phyloP scores from a whole-genome alignment of 1,140 invertebrate genomes.

The Cyphomyrmex costatus region DNA sequence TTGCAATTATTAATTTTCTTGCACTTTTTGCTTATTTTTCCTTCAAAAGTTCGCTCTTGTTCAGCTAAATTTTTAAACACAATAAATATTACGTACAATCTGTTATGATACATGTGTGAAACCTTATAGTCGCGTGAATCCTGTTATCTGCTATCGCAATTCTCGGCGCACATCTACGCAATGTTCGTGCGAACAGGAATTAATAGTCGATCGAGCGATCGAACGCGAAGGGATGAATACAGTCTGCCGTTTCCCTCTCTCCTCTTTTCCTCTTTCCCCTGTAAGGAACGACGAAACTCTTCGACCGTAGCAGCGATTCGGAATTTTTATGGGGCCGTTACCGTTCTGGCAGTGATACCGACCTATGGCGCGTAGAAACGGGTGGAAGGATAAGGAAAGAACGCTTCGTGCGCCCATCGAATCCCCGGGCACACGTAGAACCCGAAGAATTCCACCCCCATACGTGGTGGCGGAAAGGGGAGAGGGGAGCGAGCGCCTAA shows the following conservation, averaged over 20 bases:
- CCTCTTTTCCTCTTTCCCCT: background rate
- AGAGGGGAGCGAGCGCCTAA: background rate
- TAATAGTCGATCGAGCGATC: slow-evolving; percentile 54
- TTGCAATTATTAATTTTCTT: no score
- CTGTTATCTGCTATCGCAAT: slow-evolving; percentile 1
- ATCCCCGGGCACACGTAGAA: slow-evolving; percentile 64
- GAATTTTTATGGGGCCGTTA: slow-evolving; percentile 84
- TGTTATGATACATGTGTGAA: background rate
- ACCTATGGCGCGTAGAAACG: slow-evolving; percentile 56
- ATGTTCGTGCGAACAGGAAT: slow-evolving; percentile 34
- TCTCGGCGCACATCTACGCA: slow-evolving; percentile 19
- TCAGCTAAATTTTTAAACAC: background rate
- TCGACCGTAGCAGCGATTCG: slow-evolving; percentile 80
- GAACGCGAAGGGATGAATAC: slow-evolving; percentile 38
- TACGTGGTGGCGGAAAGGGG: slow-evolving; percentile 46
- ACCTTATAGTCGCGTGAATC: slow-evolving; percentile 10
- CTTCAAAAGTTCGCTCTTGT: background rate
- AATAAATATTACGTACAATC: slow-evolving; percentile 7
- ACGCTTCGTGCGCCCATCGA: slow-evolving; percentile 73
- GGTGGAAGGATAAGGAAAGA: slow-evolving; percentile 54
- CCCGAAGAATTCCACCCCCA: slow-evolving; percentile 51
- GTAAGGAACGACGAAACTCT: slow-evolving; percentile 76
- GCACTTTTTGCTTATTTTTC: no score
- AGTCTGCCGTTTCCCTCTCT: slow-evolving; percentile 1
- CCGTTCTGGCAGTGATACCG: slow-evolving; percentile 74